phyloP scores from a whole-genome alignment of 2,888 invertebrate species.

The Apotomis betuletana region DNA sequence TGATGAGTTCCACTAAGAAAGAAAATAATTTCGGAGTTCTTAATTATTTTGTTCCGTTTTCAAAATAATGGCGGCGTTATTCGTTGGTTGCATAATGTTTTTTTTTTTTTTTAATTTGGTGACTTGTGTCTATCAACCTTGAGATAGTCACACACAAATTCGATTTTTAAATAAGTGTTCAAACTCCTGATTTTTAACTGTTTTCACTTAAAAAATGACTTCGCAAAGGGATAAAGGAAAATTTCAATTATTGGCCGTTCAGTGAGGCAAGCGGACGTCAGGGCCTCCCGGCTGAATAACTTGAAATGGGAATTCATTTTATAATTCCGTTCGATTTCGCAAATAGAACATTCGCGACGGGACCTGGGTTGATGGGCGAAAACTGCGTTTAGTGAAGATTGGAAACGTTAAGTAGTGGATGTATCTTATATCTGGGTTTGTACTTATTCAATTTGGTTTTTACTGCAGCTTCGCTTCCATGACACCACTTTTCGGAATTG shows the following conservation, averaged over 20 bases:
- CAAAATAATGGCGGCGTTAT: no score
- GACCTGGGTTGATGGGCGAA: constrained; percentile 38
- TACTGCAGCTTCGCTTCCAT: no score
- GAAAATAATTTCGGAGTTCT: no score
- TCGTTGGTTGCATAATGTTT: no score
- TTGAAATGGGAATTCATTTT: constrained; percentile 67
- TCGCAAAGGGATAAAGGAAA: constrained; percentile 7
- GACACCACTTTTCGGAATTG: no score
- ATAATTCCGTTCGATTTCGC: constrained; percentile 63
- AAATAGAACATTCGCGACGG: constrained; percentile 46
- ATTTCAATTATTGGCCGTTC: constrained; percentile 27
- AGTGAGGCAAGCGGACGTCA: background rate
- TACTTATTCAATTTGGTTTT: no score
- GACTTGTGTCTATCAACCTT: no score
- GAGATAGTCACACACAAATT: background rate
- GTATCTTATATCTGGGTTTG: background rate
- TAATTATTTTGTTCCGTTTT: no score
- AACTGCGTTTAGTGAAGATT: background rate
- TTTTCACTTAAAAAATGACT: constrained; percentile 7
- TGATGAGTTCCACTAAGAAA: no score
- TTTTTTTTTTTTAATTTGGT: no score
- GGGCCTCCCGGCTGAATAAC: constrained; percentile 54
- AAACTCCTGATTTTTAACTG: background rate
- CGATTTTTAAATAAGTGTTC: background rate
- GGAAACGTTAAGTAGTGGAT: background rate